Evolutionary conservation across 23 tunicate genomes (phyloP), one percentile per base, ranked within the genome.

Genomic region (Halocynthia aurantium): DNA sequence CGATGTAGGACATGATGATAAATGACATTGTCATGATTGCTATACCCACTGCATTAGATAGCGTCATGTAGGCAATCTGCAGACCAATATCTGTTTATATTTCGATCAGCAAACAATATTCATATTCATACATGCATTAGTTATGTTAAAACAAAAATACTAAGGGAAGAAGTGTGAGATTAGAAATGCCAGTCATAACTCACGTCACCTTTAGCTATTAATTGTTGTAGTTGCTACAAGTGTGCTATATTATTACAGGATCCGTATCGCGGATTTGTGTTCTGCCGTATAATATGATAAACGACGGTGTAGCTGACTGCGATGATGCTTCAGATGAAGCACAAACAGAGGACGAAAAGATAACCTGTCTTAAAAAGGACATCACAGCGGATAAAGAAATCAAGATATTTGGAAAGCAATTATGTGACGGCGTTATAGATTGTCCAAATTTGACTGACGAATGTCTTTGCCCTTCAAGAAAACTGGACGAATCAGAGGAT

Each of bases 321-420:
- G 88, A 77, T 62, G 88, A 84, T 61, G 88, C 78, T 7, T 69
- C 83, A 8, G 88, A 84, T 52, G 88, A 84, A 54, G 10, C 10
- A 51, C 52, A 20, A 6, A 19, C 40, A 22, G 8, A 8, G 8
- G 57, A 52, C 11, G 10, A 65, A 65, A 5, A 15, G 2, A 49
- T 65, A 40, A 65, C 70, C 22, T 65, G 70, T 65, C 70, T 65
- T 65, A 49, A 9, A 20, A 58, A 58, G 17, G 63, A 58, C 4
- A 49, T 40, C n/a, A 65, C 15, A 40, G 10, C 15, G 6, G 70
- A 65, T 10, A 65, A 11, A 15, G 70, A 11, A 8, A 49, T 40
- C 22, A 65, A 9, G 19, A 65, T 65, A 11, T 65, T 65, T 65
- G 49, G 19, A 15, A 11, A 57, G 9, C 81, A 83, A 70, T 62